These are phyloP conservation scores for Acrobeloides nanus DNA, from an alignment of 2,888 invertebrate genomes.

Conservation along the genomic window DNA sequence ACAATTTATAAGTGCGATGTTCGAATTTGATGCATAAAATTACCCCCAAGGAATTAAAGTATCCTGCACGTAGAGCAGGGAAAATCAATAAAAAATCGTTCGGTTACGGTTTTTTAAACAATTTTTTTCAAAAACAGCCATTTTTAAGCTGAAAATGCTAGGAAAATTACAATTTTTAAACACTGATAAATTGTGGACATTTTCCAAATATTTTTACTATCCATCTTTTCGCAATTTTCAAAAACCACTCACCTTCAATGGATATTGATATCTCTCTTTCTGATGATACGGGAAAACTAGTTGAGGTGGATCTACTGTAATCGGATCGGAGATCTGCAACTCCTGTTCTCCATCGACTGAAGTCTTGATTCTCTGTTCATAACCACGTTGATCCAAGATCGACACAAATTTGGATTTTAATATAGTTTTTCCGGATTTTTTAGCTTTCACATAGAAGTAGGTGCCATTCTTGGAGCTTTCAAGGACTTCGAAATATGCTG, in stretches of 20 bases:
- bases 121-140: too few species aligned
- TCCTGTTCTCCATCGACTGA: conserved; percentile 34
- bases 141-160: too few species aligned
- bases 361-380: conserved; percentile 17
- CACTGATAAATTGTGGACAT: too few species aligned
- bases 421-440: conserved; percentile 23
- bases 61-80: too few species aligned
- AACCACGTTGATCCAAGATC: conserved; percentile 25
- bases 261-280: conserved; percentile 15
- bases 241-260: conserved; percentile 17
- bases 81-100: too few species aligned
- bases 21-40: too few species aligned
- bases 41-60: too few species aligned
- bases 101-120: too few species aligned
- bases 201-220: too few species aligned
- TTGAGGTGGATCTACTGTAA: conserved; percentile 27
- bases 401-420: conserved; percentile 28
- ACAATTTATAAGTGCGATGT: too few species aligned
- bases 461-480: conserved; percentile 30
- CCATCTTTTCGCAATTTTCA: too few species aligned
- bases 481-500: conserved; percentile 24
- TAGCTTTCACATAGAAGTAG: conserved; percentile 35
- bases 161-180: too few species aligned
- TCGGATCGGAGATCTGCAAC: conserved; percentile 32
- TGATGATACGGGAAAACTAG: conserved; percentile 34